A percentile compares a stretch with the other conserved stretches of the same genome.
phyloP scores from a whole-genome alignment of 37 sponge, comb jelly and placozoan species.

The Petrosia ficiformis region DNA sequence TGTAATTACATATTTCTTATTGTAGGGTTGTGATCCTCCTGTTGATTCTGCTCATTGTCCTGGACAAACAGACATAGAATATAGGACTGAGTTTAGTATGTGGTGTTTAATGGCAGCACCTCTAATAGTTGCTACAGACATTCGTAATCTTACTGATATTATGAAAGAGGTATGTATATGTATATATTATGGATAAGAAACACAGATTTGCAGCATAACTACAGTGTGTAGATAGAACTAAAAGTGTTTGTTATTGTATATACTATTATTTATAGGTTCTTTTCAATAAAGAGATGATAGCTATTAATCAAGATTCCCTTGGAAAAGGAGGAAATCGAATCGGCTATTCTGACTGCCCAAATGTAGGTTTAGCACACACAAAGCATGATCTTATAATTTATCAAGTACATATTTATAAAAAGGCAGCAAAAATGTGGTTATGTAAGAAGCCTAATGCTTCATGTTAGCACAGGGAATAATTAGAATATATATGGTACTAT shows the following conservation, averaged over 20 bases:
- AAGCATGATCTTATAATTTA: no score
- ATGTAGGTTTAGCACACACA: no score
- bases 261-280: no score
- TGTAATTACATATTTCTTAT: no score
- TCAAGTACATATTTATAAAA: no score
- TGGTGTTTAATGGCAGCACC: slow-evolving; percentile 69
- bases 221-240: no score
- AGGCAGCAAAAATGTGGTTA: no score
- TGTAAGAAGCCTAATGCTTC: no score
- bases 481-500: no score
- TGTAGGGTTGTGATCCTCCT: slow-evolving; percentile 48
- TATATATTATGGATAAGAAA: no score
- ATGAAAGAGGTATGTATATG: slow-evolving; percentile 73
- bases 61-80: slow-evolving; percentile 79
- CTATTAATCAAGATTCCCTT: slow-evolving; percentile 67
- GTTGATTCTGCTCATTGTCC: slow-evolving; percentile 48
- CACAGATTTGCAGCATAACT: not conserved
- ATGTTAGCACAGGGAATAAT: no score
- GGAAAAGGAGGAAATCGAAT: slow-evolving; percentile 14
- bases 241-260: no score
- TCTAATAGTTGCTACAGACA: slow-evolving; percentile 72
- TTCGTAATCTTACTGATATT: slow-evolving; percentile 68
- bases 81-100: slow-evolving; percentile 78
- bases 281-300: slow-evolving; percentile 74
- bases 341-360: not conserved